These are phyloP conservation scores for Noturus placidus DNA, from an alignment of 2,113 vertebrate genomes.

Conservation along the genomic window DNA sequence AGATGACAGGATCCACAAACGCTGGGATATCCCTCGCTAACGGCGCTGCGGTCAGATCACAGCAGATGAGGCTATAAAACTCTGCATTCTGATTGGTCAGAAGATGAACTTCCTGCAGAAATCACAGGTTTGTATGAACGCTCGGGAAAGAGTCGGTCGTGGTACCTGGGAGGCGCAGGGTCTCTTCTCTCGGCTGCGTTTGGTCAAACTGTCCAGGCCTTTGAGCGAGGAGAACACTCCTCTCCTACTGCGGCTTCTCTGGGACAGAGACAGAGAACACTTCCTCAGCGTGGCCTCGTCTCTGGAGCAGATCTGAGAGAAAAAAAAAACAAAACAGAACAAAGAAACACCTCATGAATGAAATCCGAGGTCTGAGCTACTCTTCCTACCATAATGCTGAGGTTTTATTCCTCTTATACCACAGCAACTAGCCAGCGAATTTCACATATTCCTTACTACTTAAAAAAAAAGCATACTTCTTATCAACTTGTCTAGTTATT, in stretches of 20 bases:
- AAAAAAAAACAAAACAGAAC: too few relatives aligned
- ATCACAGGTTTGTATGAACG: not conserved
- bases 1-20: conserved; percentile 35
- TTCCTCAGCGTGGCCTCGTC: conserved; percentile 88
- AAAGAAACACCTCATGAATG: not conserved
- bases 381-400: not conserved
- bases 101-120: not conserved
- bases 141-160: not conserved
- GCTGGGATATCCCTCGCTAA: conserved; percentile 17
- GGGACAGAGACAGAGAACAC: conserved; percentile 84
- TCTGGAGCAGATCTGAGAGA: conserved; percentile 87
- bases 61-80: not conserved
- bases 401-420: not conserved
- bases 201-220: conserved; percentile 90
- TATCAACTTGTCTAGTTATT: too few relatives aligned
- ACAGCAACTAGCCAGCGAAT: not conserved
- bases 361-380: not conserved
- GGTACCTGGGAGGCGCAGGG: conserved; percentile 86
- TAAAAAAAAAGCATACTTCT: too few relatives aligned
- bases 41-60: not conserved
- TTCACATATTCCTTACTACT: too few relatives aligned
- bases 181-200: conserved; percentile 85
- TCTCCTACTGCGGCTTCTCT: conserved; percentile 76
- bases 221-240: conserved; percentile 93
- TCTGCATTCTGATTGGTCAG: not conserved